Percentiles rank a stretch among this genome's conserved stretches.
These are phyloP conservation scores for Elymnias hypermnestra DNA, from an alignment of 1,140 invertebrate genomes.

Conservation along the genomic window DNA sequence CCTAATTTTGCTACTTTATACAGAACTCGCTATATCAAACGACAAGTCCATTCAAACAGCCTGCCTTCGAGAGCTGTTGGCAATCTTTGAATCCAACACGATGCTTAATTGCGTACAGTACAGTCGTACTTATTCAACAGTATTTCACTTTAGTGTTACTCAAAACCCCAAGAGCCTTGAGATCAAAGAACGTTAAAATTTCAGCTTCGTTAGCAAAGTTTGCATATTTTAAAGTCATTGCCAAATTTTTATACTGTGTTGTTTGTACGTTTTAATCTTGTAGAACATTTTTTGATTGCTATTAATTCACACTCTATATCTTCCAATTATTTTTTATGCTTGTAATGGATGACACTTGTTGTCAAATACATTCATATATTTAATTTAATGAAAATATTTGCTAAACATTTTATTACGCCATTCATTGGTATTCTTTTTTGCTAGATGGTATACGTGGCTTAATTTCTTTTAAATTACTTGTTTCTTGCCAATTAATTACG, in stretches of 20 bases:
- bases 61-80: slow-evolving; percentile 29
- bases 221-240: not conserved
- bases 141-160: slow-evolving; percentile 38
- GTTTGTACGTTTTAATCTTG: not conserved
- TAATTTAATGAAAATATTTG: too few species aligned
- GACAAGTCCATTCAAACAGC: slow-evolving; percentile 27
- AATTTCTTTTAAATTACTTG: too few species aligned
- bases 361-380: too few species aligned
- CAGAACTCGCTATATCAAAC: slow-evolving; percentile 16
- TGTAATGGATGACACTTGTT: too few species aligned
- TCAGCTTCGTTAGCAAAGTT: not conserved
- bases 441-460: too few species aligned
- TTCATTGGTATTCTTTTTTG: too few species aligned
- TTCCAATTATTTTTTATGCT: too few species aligned
- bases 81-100: slow-evolving; percentile 50
- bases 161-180: slow-evolving; percentile 39
- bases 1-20: not conserved
- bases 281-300: too few species aligned
- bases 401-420: too few species aligned
- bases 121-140: slow-evolving; percentile 29
- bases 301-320: too few species aligned
- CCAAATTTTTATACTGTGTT: not conserved
- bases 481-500: too few species aligned
- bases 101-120: slow-evolving; percentile 45
- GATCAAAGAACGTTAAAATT: slow-evolving; percentile 39